Percentiles rank a stretch among this genome's conserved stretches.
These are phyloP conservation scores for Pasiphila rectangulata DNA, from an alignment of 2,888 invertebrate genomes.

Conservation along the genomic window DNA sequence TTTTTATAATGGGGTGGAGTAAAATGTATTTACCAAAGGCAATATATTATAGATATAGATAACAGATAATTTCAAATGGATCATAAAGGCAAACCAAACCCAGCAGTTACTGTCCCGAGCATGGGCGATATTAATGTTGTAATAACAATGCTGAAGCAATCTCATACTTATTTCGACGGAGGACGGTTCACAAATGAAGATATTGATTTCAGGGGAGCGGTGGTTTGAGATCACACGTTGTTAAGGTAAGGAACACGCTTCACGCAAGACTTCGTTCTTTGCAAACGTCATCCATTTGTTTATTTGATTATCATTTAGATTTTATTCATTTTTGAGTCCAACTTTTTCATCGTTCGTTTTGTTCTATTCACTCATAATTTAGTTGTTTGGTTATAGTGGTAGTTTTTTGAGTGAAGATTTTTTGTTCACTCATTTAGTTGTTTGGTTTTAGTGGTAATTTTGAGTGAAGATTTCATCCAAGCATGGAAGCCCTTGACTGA, in stretches of 20 bases:
- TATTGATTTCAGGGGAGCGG: conserved; percentile 77
- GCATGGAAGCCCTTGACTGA: conserved; percentile 15
- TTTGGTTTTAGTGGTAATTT: conserved; percentile 14
- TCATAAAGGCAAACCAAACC: conserved; percentile 39
- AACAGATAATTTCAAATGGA: background rate
- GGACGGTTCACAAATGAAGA: conserved; percentile 48
- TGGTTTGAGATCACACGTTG: conserved; percentile 62
- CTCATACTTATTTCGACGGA: conserved; percentile 32
- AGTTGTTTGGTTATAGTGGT: conserved; percentile 14
- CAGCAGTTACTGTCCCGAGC: conserved; percentile 72
- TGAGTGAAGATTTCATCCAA: conserved; percentile 19
- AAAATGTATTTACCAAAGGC: too few species aligned
- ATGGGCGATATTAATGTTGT: conserved; percentile 70
- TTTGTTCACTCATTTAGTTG: conserved; percentile 11
- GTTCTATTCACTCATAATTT: conserved; percentile 16
- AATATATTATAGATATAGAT: too few species aligned
- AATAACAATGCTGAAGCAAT: conserved; percentile 61
- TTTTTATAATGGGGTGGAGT: too few species aligned
- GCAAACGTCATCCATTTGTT: conserved; percentile 16
- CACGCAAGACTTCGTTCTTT: conserved; percentile 38
- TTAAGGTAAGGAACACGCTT: conserved; percentile 72
- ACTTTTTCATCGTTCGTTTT: conserved; percentile 11
- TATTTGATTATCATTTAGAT: conserved; percentile 20
- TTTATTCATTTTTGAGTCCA: conserved; percentile 17
- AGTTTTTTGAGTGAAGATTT: conserved; percentile 15